Evolutionary conservation across 2,113 vertebrate genomes (phyloP), one percentile per base, ranked within the genome.

Genomic region (Taxidea taxus): DNA sequence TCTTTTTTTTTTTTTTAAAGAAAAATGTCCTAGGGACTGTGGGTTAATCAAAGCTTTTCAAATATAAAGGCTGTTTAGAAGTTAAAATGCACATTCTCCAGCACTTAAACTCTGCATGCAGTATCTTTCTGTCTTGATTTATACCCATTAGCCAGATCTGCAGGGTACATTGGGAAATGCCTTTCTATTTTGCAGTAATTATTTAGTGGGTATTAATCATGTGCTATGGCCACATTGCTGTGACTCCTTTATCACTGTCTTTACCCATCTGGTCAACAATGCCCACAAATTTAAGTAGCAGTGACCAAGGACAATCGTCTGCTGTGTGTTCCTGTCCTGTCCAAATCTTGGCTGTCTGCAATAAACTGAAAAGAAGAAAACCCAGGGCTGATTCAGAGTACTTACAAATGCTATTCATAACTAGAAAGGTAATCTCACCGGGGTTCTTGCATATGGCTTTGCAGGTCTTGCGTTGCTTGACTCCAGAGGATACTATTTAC

Each of bases 1-100:
- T 92, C 75, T 49, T 94, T 82, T 72, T 21, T 70, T 97, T 49
- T 94, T 81, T 72, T 21, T 70, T 97, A 51, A 44, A 51, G 89
- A 66, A 39, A 94, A 96, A 42, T 72, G 68, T 72, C 77, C 66
- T 88, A 18, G 1, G 27, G 64, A 44, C 60, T 39, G 3, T 70
- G 12, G 7, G 12, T 58, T 85, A 64, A 87, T 92, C 70, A 60
- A 66, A 95, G 58, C 3, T 21, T 60, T 86, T 93, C 44, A 93
- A 70, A 81, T 82, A 27, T 54, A n/a, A 93, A 93, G 3, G 11
- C 20, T 29, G 0, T 23, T 90, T 58, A 72, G 42, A 84, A 56
- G 54, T n/a, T 64, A 86, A 96, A 92, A 95, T 42, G 16, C 4
- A 60, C 39, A 37, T 86, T 92, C 70, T 15, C 51, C 16, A 77